Percentiles rank a stretch among this genome's conserved stretches.
phyloP scores from a whole-genome alignment of 2,888 invertebrate species.

The Dastarcus helophoroides region DNA sequence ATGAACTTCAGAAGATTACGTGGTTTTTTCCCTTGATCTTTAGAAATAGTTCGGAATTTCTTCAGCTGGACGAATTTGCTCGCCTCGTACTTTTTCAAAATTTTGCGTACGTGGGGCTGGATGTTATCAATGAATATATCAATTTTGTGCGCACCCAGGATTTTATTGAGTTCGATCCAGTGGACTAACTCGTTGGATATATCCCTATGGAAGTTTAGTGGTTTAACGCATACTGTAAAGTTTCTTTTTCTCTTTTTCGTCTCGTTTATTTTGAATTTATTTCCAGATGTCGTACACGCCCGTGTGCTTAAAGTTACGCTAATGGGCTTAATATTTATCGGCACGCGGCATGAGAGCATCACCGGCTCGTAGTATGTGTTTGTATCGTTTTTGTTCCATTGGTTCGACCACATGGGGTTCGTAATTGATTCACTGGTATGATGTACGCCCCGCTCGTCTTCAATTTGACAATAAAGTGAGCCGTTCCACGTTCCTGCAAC shows the following conservation, averaged over 20 bases:
- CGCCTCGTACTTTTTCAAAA: constrained; percentile 45
- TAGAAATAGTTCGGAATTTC: constrained; percentile 9
- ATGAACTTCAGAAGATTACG: constrained; percentile 19
- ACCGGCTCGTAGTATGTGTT: constrained; percentile 44
- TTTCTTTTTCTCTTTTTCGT: constrained; percentile 13
- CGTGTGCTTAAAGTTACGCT: constrained; percentile 41
- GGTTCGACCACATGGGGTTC: constrained; percentile 51
- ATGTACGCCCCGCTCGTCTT: constrained; percentile 26
- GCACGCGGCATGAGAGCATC: constrained; percentile 51
- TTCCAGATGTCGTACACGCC: constrained; percentile 35
- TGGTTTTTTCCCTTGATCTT: not conserved
- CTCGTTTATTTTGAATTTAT: constrained; percentile 26
- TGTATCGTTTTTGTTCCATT: constrained; percentile 44
- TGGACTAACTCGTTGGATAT: constrained; percentile 51
- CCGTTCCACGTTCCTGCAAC: constrained; percentile 30
- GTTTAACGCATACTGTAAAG: constrained; percentile 60
- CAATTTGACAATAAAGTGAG: constrained; percentile 45
- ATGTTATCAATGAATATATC: constrained; percentile 54
- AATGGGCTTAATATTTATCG: constrained; percentile 36
- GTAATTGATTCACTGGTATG: constrained; percentile 38
- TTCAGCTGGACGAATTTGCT: constrained; percentile 10
- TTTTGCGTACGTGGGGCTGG: constrained; percentile 41
- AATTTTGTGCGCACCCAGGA: constrained; percentile 56
- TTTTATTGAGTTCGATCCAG: constrained; percentile 58
- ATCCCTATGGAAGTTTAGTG: constrained; percentile 52